Conservation (phyloP, 2,113 vertebrate species). For the Fulmarus glacialis region DNA sequence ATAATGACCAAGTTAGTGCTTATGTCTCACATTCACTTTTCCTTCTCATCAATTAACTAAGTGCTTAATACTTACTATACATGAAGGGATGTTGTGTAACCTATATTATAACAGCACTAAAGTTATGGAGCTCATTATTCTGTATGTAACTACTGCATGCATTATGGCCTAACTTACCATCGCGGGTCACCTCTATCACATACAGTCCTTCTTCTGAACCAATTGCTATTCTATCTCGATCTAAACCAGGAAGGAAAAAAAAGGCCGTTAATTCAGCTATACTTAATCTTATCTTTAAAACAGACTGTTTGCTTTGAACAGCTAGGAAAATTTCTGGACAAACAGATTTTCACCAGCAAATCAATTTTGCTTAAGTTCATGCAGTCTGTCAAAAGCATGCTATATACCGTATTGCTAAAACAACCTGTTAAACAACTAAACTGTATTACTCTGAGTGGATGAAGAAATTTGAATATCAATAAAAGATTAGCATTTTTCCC, state of each 20-base stretch:
- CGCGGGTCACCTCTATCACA: constrained; percentile 93
- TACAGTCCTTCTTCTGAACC: constrained; percentile 96
- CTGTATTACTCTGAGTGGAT: neutral
- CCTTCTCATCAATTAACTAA: neutral
- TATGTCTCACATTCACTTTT: neutral
- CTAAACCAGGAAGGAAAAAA: constrained; percentile 67
- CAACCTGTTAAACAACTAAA: neutral
- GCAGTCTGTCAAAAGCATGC: neutral
- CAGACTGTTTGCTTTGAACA: neutral
- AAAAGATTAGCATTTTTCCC: neutral
- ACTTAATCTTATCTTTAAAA: neutral
- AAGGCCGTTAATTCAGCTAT: neutral
- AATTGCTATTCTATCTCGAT: constrained; percentile 90
- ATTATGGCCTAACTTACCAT: constrained; percentile 80
- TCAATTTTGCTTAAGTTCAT: neutral
- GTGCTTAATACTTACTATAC: neutral
- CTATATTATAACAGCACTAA: neutral
- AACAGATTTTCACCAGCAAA: constrained; percentile 2
- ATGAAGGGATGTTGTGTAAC: neutral
- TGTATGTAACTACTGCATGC: neutral
- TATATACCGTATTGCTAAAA: neutral
- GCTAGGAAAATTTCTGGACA: neutral
- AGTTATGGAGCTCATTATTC: constrained; percentile 1
- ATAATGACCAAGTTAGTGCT: constrained; percentile 8
- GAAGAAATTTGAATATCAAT: neutral